Percentiles rank a stretch among this genome's conserved stretches.
phyloP scores from a whole-genome alignment of 2,888 invertebrate genomes.

The Nesidiocoris tenuis region DNA sequence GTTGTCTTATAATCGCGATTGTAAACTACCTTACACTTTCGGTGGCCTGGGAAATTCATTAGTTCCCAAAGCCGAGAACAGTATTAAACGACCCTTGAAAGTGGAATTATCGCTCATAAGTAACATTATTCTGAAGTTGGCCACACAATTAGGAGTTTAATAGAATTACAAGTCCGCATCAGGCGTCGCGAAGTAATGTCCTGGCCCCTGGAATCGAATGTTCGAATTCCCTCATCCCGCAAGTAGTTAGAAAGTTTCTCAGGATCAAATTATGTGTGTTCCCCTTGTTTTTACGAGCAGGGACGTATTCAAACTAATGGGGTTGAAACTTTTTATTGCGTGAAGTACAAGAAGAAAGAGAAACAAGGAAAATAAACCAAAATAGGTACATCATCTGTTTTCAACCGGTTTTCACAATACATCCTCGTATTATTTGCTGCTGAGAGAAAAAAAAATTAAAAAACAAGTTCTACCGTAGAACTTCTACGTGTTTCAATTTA shows the following conservation, averaged over 20 bases:
- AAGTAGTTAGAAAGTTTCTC: background rate
- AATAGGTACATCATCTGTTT: too few relatives aligned
- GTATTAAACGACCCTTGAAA: slow-evolving; percentile 24
- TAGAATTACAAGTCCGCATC: slow-evolving; percentile 27
- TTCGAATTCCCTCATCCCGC: background rate
- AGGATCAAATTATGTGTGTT: background rate
- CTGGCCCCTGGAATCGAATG: background rate
- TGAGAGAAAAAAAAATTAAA: too few relatives aligned
- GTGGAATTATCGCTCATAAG: slow-evolving; percentile 23
- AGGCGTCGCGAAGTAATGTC: background rate
- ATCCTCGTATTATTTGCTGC: too few relatives aligned
- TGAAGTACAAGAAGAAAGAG: too few relatives aligned
- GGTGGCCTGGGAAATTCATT: slow-evolving; percentile 16
- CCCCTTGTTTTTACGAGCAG: too few relatives aligned
- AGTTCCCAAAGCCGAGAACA: slow-evolving; percentile 11
- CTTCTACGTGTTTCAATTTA: background rate
- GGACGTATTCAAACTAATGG: too few relatives aligned
- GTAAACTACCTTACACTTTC: background rate
- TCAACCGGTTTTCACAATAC: too few relatives aligned
- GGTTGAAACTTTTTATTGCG: too few relatives aligned
- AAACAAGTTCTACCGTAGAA: too few relatives aligned
- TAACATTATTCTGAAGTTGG: slow-evolving; percentile 26
- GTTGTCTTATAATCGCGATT: slow-evolving; percentile 18
- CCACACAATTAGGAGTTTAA: slow-evolving; percentile 27
- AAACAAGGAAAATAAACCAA: too few relatives aligned